A percentile compares a stretch with the other conserved stretches of the same genome.
Conservation (phyloP, 1,140 invertebrate species). For the Heliconius melpomene region DNA sequence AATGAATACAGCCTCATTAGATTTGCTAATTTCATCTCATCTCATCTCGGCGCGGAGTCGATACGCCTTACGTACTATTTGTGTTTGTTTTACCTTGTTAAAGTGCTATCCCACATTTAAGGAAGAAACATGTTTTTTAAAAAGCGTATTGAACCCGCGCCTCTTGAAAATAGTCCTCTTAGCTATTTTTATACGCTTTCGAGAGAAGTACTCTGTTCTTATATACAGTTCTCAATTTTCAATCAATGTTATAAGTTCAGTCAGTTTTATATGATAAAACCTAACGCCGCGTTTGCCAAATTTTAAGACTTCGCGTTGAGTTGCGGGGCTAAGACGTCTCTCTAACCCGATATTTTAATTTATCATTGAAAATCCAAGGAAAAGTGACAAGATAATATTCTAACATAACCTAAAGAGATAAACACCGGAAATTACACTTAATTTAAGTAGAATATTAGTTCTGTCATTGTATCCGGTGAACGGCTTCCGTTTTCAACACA, state of each 20-base stretch:
- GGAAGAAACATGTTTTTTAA: too few species aligned
- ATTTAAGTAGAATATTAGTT: constrained; percentile 47
- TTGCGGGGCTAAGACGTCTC: neutral
- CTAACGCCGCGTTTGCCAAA: too few species aligned
- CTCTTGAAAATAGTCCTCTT: too few species aligned
- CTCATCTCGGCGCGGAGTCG: neutral
- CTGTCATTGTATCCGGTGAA: constrained; percentile 40
- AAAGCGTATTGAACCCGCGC: too few species aligned
- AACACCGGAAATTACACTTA: constrained; percentile 46
- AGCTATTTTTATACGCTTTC: too few species aligned
- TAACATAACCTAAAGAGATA: neutral
- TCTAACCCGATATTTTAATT: too few species aligned
- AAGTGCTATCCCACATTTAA: too few species aligned
- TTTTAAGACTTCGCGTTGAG: too few species aligned
- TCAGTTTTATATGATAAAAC: too few species aligned
- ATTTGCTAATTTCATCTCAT: constrained; percentile 50
- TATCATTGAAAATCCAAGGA: neutral
- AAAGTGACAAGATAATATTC: neutral
- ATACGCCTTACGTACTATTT: neutral
- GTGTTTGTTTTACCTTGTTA: neutral
- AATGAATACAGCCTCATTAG: constrained; percentile 45
- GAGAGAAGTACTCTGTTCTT: neutral
- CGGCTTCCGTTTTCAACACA: neutral
- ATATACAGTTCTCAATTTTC: neutral
- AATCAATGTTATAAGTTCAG: too few species aligned